phyloP scores from a whole-genome alignment of 2,113 vertebrate species.

The Corythornis vintsioides region DNA sequence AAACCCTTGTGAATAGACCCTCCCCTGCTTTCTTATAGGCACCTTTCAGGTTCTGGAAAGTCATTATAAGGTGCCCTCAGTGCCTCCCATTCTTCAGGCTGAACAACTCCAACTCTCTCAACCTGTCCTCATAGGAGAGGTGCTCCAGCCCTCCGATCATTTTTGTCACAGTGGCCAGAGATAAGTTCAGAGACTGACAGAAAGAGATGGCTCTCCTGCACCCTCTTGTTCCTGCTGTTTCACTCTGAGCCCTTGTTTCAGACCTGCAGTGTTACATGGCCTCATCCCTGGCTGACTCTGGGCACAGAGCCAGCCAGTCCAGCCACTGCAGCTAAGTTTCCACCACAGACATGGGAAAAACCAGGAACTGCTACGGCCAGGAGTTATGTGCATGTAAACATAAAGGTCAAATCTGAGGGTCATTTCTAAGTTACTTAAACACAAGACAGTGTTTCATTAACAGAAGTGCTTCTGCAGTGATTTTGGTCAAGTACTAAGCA shows the following conservation, averaged over 20 bases:
- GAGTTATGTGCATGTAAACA: not conserved
- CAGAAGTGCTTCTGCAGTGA: not conserved
- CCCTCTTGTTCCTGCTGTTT: not conserved
- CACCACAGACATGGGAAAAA: not conserved
- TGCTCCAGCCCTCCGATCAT: too few relatives aligned
- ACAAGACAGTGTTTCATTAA: not conserved
- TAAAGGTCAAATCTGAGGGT: not conserved
- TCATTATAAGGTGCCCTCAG: too few relatives aligned
- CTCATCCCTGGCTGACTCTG: accelerated
- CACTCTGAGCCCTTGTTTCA: not conserved
- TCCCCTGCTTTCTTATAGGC: too few relatives aligned
- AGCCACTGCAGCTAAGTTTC: not conserved
- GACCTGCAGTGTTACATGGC: not conserved
- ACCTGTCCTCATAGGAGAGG: too few relatives aligned
- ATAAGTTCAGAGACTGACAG: not conserved
- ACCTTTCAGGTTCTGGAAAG: too few relatives aligned
- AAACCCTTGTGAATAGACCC: too few relatives aligned
- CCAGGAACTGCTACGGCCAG: not conserved
- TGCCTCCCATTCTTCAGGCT: too few relatives aligned
- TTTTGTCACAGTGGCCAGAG: not conserved
- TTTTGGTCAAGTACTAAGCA: not conserved
- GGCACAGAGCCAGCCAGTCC: not conserved
- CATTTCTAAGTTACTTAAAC: not conserved
- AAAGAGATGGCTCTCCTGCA: not conserved
- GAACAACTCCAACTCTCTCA: too few relatives aligned